phyloP scores from a whole-genome alignment of 2,113 vertebrate genomes.

The Vireo altiloquus region DNA sequence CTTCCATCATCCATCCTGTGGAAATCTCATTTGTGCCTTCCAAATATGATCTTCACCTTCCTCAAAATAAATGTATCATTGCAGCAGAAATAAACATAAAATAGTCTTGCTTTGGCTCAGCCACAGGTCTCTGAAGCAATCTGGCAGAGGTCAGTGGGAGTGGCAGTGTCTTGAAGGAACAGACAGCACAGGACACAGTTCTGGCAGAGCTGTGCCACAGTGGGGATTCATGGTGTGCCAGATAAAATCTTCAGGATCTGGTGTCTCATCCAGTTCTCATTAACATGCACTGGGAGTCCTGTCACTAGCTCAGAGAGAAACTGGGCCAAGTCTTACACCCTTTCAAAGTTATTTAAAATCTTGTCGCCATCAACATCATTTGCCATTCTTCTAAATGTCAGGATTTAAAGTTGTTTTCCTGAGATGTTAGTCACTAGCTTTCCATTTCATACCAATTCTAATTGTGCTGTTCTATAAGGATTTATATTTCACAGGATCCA shows the following conservation, averaged over 20 bases:
- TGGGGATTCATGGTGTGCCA: background rate
- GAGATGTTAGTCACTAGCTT: background rate
- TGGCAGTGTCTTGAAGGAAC: background rate
- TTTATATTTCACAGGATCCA: background rate
- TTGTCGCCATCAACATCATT: background rate
- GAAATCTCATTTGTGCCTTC: background rate
- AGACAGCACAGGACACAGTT: background rate
- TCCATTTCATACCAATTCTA: background rate
- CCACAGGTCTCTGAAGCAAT: background rate
- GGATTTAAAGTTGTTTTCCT: background rate
- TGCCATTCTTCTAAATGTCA: slow-evolving; percentile 4
- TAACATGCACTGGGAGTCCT: background rate
- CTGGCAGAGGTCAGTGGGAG: background rate
- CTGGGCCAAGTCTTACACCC: slow-evolving; percentile 3
- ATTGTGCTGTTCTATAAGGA: background rate
- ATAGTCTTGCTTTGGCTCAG: background rate
- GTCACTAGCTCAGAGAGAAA: background rate
- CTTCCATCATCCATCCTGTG: background rate
- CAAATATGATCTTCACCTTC: background rate
- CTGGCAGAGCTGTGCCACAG: background rate
- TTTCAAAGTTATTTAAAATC: slow-evolving; percentile 38
- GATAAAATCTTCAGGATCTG: background rate
- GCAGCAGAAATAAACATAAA: background rate
- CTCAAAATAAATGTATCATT: background rate
- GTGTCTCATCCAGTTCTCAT: background rate